phyloP scores from a whole-genome alignment of 2,797 vertebrate genomes.

The Tangara arthus region DNA sequence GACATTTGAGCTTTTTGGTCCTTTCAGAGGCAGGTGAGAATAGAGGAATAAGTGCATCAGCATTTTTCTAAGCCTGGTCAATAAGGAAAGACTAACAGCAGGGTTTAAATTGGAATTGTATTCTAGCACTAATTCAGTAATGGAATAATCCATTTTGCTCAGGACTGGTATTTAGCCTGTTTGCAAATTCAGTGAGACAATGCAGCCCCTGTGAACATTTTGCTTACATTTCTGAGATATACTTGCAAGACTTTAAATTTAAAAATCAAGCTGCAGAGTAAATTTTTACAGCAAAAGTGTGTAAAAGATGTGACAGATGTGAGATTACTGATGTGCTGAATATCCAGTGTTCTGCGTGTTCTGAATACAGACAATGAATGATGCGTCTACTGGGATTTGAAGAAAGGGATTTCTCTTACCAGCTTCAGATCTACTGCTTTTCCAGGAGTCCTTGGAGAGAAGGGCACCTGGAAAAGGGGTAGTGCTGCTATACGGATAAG shows the following conservation, averaged over 20 bases:
- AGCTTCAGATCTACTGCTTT: background rate
- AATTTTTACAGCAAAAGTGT: background rate
- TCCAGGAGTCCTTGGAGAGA: background rate
- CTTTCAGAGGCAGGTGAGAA: background rate
- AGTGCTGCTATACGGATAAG: background rate
- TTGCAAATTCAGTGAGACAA: background rate
- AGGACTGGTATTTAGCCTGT: background rate
- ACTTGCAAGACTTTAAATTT: background rate
- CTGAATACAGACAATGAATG: background rate
- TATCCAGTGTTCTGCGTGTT: background rate
- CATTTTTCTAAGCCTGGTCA: background rate
- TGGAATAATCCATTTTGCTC: background rate
- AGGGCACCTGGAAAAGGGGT: background rate
- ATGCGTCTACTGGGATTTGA: background rate
- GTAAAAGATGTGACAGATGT: background rate
- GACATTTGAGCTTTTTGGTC: background rate
- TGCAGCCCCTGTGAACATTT: background rate
- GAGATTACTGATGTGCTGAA: accelerated
- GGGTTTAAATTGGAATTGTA: background rate
- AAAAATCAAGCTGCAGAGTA: background rate
- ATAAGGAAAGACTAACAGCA: background rate
- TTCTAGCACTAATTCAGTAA: background rate
- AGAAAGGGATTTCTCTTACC: background rate
- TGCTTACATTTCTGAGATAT: background rate
- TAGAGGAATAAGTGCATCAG: background rate